Conservation (phyloP, 2,113 vertebrate genomes). For the Lophura nycthemera region DNA sequence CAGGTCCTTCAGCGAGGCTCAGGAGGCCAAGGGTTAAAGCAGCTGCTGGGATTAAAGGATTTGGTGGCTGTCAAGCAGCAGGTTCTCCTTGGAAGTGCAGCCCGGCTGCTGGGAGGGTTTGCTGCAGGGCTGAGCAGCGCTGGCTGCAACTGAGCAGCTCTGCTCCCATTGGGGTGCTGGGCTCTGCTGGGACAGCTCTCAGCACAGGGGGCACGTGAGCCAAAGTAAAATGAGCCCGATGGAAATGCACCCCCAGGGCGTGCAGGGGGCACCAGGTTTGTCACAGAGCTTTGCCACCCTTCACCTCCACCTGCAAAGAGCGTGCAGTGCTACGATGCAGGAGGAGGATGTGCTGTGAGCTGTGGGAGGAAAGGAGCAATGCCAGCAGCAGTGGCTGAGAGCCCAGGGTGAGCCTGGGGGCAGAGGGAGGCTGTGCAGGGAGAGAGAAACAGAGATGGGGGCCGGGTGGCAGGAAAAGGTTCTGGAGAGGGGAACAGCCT, state of each 20-base stretch:
- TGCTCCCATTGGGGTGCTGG: background rate
- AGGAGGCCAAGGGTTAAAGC: slow-evolving; percentile 58
- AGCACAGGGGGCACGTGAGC: accelerated
- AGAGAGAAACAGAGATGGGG: accelerated
- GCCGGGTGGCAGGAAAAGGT: background rate
- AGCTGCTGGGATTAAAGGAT: slow-evolving; percentile 56
- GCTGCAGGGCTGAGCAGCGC: background rate
- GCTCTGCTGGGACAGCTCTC: background rate
- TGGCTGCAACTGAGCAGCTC: background rate
- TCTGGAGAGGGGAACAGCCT: background rate
- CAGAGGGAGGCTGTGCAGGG: background rate
- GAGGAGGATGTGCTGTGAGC: background rate
- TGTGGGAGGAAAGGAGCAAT: background rate
- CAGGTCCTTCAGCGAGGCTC: slow-evolving; percentile 12
- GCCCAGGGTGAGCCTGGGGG: background rate
- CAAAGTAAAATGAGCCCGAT: background rate
- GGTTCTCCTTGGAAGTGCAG: slow-evolving; percentile 9
- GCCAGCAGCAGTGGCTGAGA: background rate
- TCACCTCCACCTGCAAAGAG: background rate
- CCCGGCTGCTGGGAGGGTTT: background rate
- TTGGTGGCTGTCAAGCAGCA: background rate
- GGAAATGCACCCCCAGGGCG: background rate
- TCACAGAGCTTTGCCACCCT: background rate
- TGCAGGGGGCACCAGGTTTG: background rate
- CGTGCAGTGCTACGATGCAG: background rate